Base-by-base conservation (phyloP, 2,113 vertebrate genomes). In the Cryptomyrus ogoouensis region DNA sequence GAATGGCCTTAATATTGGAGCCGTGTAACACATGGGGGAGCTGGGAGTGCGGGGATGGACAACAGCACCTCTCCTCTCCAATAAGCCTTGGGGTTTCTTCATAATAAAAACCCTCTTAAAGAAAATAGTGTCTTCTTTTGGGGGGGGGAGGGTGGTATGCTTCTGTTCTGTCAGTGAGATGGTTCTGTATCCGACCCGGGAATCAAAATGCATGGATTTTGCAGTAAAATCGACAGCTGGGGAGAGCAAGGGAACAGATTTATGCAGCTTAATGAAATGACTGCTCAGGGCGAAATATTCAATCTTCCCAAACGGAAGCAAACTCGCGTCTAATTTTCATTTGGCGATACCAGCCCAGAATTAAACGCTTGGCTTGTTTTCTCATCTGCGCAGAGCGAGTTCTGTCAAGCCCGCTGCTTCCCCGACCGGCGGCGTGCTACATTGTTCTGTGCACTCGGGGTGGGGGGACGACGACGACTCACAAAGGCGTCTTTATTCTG, bases 1-100 rank as follows among this genome's bases (percentile, higher is more conserved):
- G 94, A 95, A 95, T 94, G 95, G 93, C 94, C 93, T 91, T 94
- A 91, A 93, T 93, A 95, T 93, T 94, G 94, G 94, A 93, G 92
- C 90, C 52, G 89, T 92, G 93, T 93, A 94, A 94, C 93, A 93
- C 92, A 94, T 95, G 93, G 91, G 94, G 91, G 92, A 93, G 92
- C 77, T 47, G 80, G 83, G 93, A 93, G 95, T 93, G 91, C 46
- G 85, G 90, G 89, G 89, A 89, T 89, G 93, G 89, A 66, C 89
- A 85, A 83, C 83, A 91, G 86, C 47, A 27, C 86, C 88, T 90
- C 88, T 90, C 90, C 89, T 88, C 90, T 90, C 90, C 90, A 92
- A 89, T 93, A 92, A 80, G 89, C 88, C 70, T 90, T 93, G 90
- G 91, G 92, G 93, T 90, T 94, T 94, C 92, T 93, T 94, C 17